These are phyloP conservation scores for Harpegnathos saltator DNA, from an alignment of 1,140 invertebrate species.

Conservation along the genomic window DNA sequence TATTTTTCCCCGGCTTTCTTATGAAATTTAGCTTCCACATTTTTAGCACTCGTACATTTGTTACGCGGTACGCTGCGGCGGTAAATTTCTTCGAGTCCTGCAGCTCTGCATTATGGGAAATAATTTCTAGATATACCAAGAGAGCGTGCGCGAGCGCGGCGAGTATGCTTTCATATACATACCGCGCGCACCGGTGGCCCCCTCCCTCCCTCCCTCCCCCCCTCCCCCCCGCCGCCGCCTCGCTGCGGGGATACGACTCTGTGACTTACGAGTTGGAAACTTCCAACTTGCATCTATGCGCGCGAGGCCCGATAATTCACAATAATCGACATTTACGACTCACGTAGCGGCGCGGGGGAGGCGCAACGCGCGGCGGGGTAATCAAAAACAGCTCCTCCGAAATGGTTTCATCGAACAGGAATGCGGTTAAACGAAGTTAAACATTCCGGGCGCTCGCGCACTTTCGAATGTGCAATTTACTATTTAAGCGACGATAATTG, in stretches of 20 bases:
- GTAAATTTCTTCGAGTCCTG: conserved; percentile 61
- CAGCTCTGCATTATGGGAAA: conserved; percentile 47
- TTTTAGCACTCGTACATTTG: conserved; percentile 57
- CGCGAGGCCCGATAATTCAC: conserved; percentile 49
- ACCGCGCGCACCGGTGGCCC: no score
- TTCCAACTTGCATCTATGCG: conserved; percentile 57
- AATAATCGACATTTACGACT: conserved; percentile 62
- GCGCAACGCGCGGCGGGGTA: conserved; percentile 40
- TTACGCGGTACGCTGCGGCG: conserved; percentile 48
- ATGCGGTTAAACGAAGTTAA: conserved; percentile 24
- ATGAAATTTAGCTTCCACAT: conserved; percentile 52
- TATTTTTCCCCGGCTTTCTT: conserved; percentile 38
- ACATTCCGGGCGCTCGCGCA: neutral
- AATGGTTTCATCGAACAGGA: conserved; percentile 33
- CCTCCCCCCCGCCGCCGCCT: neutral
- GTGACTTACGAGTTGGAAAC: conserved; percentile 60
- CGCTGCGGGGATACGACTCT: conserved; percentile 50
- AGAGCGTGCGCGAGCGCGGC: neutral
- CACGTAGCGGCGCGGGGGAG: conserved; percentile 49
- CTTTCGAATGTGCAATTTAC: neutral
- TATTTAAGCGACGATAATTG: neutral
- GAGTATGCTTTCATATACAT: conserved; percentile 48
- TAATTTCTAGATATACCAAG: conserved; percentile 58
- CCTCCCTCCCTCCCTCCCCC: no score
- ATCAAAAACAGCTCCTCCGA: conserved; percentile 50